Conservation (phyloP, 2,113 vertebrate genomes). For the Labrus mixtus region DNA sequence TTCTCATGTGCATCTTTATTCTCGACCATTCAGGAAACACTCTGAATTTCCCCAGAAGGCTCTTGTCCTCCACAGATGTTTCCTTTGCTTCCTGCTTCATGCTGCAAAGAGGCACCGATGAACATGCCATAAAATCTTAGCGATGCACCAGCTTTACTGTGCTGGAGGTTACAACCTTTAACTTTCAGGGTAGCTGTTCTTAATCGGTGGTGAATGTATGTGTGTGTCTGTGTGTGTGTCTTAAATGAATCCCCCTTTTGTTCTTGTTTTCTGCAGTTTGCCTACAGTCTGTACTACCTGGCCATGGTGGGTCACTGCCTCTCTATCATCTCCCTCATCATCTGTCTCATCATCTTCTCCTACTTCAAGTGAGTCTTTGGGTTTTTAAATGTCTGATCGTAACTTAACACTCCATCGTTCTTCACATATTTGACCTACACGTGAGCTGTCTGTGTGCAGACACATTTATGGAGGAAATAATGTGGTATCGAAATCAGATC, state of each 20-base stretch:
- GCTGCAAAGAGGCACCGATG: not conserved
- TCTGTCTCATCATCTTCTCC: constrained; percentile 85
- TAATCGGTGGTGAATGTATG: not conserved
- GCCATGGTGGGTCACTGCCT: constrained; percentile 82
- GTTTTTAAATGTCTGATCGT: no score
- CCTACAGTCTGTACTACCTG: constrained; percentile 80
- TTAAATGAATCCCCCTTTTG: no score
- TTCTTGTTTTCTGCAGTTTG: constrained; percentile 62
- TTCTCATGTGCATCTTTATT: not conserved
- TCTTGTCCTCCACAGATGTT: constrained; percentile 14
- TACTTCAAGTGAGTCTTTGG: constrained; percentile 83
- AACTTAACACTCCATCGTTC: no score
- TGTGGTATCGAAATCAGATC: no score
- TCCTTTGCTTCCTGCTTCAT: not conserved
- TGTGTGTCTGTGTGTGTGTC: not conserved
- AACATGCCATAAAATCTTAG: not conserved
- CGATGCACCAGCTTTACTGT: not conserved
- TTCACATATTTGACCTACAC: no score
- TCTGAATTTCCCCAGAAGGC: constrained; percentile 6
- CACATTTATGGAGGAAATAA: no score
- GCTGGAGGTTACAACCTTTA: not conserved
- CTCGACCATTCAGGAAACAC: not conserved
- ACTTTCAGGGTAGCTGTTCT: not conserved
- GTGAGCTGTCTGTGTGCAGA: no score
- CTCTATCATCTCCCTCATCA: constrained; percentile 83